Percentiles rank a stretch among this genome's conserved stretches.
Conservation (phyloP, 2,797 vertebrate genomes). For the Graptemys geographica region DNA sequence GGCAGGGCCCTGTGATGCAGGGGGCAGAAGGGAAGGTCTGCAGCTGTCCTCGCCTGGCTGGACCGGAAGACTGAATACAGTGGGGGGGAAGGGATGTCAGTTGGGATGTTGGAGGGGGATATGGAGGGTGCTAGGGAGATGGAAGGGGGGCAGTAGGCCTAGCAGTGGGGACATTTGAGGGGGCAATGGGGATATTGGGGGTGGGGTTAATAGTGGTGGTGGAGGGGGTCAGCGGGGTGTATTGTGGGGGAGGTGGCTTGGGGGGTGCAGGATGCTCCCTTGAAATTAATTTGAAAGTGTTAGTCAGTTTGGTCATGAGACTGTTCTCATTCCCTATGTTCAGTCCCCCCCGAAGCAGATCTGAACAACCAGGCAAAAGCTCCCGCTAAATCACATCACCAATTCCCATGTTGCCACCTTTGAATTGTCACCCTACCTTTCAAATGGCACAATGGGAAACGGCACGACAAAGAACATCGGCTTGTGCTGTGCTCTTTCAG, state of each 20-base stretch:
- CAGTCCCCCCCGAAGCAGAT: rapidly evolving
- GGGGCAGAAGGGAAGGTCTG: too few relatives aligned
- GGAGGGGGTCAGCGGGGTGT: neutral
- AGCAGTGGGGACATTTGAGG: neutral
- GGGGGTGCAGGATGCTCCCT: neutral
- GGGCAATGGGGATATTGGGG: neutral
- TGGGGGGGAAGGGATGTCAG: too few relatives aligned
- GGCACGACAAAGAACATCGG: neutral
- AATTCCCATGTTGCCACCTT: neutral
- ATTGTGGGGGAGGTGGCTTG: neutral
- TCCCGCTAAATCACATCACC: neutral
- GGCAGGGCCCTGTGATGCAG: too few relatives aligned
- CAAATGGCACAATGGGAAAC: neutral
- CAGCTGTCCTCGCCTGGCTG: too few relatives aligned
- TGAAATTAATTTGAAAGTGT: neutral
- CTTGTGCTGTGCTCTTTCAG: neutral
- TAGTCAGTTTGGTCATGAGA: neutral
- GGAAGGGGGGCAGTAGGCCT: neutral
- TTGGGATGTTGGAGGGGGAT: neutral
- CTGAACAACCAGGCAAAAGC: neutral
- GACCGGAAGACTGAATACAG: neutral
- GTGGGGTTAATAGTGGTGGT: neutral
- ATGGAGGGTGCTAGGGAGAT: neutral
- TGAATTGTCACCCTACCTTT: neutral
- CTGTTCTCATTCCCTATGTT: neutral